Evolutionary conservation across 1,140 invertebrate genomes (phyloP), one percentile per base, ranked within the genome.

Genomic region (Panulirus ornatus): DNA sequence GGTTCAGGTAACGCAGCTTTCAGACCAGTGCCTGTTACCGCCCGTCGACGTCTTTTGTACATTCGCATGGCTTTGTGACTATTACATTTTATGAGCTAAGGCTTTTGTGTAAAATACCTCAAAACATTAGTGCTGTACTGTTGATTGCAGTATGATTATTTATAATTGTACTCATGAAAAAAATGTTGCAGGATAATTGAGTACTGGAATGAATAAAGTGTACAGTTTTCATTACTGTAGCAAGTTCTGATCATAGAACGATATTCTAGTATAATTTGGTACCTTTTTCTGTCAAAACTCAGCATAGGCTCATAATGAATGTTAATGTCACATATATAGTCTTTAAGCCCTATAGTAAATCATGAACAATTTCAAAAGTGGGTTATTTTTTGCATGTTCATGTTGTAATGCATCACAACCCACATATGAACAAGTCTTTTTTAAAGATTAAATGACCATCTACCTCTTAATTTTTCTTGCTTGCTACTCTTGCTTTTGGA

Each of bases 1-100:
- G 89, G 85, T 92, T 92, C 88, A 92, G 91, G 91, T 92, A 92
- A 92, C 63, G 16, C 34, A 30, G 27, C 63, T 40, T 42, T n/a
- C 42, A 66, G 75, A 78, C 75, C 75, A 78, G 75, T 78, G 75
- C 75, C 44, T 78, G 75, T 78, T 78, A 78, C 75, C 75, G 8
- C 75, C 38, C 44, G 19, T 22, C 5, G n/a, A 44, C 19, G 8
- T 42, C 44, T 42, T 66, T 66, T 30, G 22, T 30, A 44, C 40
- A 44, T 22, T 78, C 27, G 75, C 75, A 78, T 78, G 75, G 22
- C 22, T 11, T 9, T 22, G 40, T 78, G n/a, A 66, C 58, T 66
- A 19, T 54, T 27, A 66, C 0, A 66, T 66, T 66, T 66, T 66
- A 66, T 66, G 58, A 66, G 58, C 58, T 6, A 66, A 66, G 5